Evolutionary conservation across 1,140 invertebrate genomes (phyloP), one percentile per base, ranked within the genome.

Genomic region (Drosophila simulans): DNA sequence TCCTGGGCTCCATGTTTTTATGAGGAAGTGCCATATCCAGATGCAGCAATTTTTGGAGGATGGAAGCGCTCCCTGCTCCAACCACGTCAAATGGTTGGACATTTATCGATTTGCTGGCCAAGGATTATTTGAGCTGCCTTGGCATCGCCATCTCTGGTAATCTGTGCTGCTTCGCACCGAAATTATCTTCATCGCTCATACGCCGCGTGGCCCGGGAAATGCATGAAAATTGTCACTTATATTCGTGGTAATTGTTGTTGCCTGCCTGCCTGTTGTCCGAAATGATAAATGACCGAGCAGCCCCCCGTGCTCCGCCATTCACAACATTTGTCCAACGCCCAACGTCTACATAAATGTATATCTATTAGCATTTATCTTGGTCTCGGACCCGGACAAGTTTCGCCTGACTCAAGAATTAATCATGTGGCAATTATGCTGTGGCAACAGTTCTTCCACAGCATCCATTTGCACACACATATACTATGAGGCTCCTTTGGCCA

Each of bases 171-270:
- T 63, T 69, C 49, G 52, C 51, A 70, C 68, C 65, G 22, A 59
- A 82, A 82, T 64, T 64, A 64, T 82, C 63, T 56, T 59, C 79
- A 69, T 82, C 79, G 79, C 79, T 77, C 79, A 82, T 82, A 82
- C 73, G 79, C 79, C 79, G 68, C 51, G 74, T 82, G 62, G 60
- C 43, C 37, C 25, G 53, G 53, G 75, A 81, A 81, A 81, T 82
- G 57, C 71, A 82, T 82, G 79, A 82, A 82, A 82, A 82, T 82
- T 82, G 79, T 82, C 79, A 82, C 79, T 82, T 82, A 82, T 82
- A 77, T 82, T 82, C 74, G 62, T 60, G 31, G 56, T 69, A 69
- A 76, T 77, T 62, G 75, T 72, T 81, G 73, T 66, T 77, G 62
- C 37, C 37, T 78, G 46, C 49, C 37, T 52, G 45, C 57, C 58